Conservation (phyloP, 53 echinoderm and acorn worm genomes). For the Glandiceps talaboti region DNA sequence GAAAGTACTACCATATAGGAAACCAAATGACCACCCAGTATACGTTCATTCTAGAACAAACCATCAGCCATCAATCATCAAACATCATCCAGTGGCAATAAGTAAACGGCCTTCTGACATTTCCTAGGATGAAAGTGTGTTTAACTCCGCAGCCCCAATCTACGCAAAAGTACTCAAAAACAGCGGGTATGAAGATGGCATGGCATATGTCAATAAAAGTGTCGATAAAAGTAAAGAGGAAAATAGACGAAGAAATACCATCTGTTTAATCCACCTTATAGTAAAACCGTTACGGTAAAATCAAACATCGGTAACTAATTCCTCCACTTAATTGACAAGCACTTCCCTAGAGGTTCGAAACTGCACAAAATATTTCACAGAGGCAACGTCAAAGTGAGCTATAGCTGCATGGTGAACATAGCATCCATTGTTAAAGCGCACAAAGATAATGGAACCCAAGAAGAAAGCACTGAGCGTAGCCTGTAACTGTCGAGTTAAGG, state of each 20-base stretch:
- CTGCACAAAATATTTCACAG: neutral
- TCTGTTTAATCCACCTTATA: neutral
- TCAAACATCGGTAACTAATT: neutral
- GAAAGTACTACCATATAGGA: neutral
- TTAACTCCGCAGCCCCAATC: neutral
- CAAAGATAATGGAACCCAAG: neutral
- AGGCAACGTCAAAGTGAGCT: neutral
- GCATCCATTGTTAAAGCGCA: neutral
- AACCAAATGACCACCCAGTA: neutral
- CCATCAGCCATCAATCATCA: neutral
- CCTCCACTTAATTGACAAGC: neutral
- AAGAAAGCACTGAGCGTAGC: too few relatives aligned
- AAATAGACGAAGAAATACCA: neutral
- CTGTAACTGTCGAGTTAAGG: too few relatives aligned
- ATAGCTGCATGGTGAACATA: neutral
- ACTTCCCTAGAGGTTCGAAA: neutral
- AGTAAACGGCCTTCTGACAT: neutral
- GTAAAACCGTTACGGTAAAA: neutral
- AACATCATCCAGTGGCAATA: neutral
- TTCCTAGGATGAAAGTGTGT: neutral
- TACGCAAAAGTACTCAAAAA: neutral
- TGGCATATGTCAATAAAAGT: neutral
- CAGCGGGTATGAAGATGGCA: neutral
- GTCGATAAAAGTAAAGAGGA: neutral
- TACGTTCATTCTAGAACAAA: neutral